Base-by-base conservation (phyloP, 1,140 invertebrate genomes). In the Lysiphlebus fabarum region DNA sequence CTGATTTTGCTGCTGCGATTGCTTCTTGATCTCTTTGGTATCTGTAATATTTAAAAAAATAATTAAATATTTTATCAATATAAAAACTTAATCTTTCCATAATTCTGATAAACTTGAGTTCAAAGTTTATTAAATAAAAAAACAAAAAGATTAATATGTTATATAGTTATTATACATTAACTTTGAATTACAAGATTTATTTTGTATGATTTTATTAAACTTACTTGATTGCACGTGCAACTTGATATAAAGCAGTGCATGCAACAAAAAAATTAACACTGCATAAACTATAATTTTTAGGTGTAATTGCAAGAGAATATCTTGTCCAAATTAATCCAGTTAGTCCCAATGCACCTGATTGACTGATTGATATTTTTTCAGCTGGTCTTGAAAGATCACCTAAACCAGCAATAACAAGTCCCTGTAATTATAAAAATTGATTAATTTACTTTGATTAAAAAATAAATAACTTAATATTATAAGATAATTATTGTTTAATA, bases 191-290 rank as follows among this genome's bases (percentile, higher is more conserved):
- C 5, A 9, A 8, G 6, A 55, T 10, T 45, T 12, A 12, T 12
- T 38, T 11, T 7, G 26, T 36, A 50, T 5, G 10, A 34, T 49
- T 33, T 51, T 14, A 61, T 53, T 63, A 65, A 65, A 71, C 69
- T 75, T 81, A 84, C 74, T 71, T 83, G 43, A 85, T 47, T 9
- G 85, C 91, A 73, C 93, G 83, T 47, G 72, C 68, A 33, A 96
- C 72, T 80, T 96, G 94, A 70, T 89, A 93, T 0, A 90, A 58
- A 59, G 89, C 92, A 10, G 93, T 96, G 1, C 84, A 69, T 8
- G 86, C 92, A 2, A 98, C 92, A 78, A 98, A 98, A 1, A 96
- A 80, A 79, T 98, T 98, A 4, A 98, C 95, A 73, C 89, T 89
- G 69, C 96, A 94, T 2, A 98, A 82, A 73, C 87, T 91, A 77